A percentile compares a stretch with the other conserved stretches of the same genome.
Evolutionary conservation across 2,888 invertebrate species (phyloP).

Genomic region (Tipula lateralis): DNA sequence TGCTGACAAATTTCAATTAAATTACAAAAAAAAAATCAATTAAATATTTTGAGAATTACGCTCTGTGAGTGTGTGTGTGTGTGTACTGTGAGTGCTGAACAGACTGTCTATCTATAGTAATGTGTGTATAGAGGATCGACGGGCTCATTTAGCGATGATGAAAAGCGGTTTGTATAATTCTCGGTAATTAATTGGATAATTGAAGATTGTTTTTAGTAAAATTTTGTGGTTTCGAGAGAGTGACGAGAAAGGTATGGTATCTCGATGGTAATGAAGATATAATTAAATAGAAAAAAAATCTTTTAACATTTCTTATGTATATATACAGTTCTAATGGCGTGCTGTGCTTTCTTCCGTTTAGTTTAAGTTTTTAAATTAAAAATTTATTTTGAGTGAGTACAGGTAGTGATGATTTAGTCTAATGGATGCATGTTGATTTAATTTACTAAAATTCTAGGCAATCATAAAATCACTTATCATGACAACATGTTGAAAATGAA

Average conservation of each 20-base stretch:
- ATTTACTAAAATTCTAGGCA: neutral
- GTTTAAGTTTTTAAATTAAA: neutral
- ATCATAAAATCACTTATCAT: neutral
- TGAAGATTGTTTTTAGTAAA: neutral
- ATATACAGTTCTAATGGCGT: neutral
- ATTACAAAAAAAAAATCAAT: neutral
- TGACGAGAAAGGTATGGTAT: neutral
- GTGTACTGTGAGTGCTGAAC: neutral
- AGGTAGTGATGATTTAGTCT: constrained; percentile 6
- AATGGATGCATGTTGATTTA: neutral
- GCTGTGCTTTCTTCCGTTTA: neutral
- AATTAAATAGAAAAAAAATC: neutral
- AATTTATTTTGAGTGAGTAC: neutral
- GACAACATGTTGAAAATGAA: neutral
- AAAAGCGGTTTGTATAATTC: neutral
- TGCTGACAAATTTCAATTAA: constrained; percentile 19
- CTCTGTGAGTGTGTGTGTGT: neutral
- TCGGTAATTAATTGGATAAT: constrained; percentile 4
- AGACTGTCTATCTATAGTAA: neutral
- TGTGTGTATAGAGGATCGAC: neutral
- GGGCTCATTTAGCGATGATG: neutral
- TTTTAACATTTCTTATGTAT: neutral
- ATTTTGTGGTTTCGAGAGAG: neutral
- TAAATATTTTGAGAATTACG: neutral
- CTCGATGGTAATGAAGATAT: neutral